Evolutionary conservation across 2,797 vertebrate species (phyloP).

Genomic region (Mormyrops attenuatus): DNA sequence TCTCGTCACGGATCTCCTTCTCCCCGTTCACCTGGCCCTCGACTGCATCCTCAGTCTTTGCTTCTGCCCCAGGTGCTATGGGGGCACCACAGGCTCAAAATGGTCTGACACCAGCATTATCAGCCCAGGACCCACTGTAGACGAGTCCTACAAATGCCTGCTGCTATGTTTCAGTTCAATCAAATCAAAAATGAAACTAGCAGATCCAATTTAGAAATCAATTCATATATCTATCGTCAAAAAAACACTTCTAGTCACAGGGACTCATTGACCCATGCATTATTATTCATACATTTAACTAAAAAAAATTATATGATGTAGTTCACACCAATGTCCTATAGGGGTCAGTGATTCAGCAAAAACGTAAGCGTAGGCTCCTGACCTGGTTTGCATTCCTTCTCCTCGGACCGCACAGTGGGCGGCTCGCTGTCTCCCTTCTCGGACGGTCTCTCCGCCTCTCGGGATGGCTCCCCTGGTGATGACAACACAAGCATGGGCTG

Average conservation of each 20-base stretch:
- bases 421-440: slow-evolving; percentile 67
- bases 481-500: slow-evolving; percentile 17
- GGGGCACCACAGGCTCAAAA: background rate
- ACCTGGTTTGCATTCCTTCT: slow-evolving; percentile 80
- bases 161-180: background rate
- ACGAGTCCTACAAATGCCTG: background rate
- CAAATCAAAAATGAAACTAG: background rate
- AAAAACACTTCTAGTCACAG: background rate
- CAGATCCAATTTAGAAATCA: background rate
- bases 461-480: slow-evolving; percentile 60
- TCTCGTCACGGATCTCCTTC: slow-evolving; percentile 72
- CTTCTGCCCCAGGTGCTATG: slow-evolving; percentile 55
- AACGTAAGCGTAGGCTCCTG: background rate
- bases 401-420: slow-evolving; percentile 59
- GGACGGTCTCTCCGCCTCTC: slow-evolving; percentile 63
- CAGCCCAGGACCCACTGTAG: background rate
- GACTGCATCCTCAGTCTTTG: slow-evolving; percentile 68
- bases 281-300: background rate
- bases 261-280: background rate
- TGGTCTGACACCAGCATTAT: background rate
- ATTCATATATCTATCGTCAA: background rate
- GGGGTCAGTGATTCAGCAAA: background rate
- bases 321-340: background rate
- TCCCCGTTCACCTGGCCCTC: slow-evolving; percentile 83
- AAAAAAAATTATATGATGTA: background rate